These are phyloP conservation scores for Zosterops borbonicus DNA, from an alignment of 2,113 vertebrate genomes.

Conservation along the genomic window DNA sequence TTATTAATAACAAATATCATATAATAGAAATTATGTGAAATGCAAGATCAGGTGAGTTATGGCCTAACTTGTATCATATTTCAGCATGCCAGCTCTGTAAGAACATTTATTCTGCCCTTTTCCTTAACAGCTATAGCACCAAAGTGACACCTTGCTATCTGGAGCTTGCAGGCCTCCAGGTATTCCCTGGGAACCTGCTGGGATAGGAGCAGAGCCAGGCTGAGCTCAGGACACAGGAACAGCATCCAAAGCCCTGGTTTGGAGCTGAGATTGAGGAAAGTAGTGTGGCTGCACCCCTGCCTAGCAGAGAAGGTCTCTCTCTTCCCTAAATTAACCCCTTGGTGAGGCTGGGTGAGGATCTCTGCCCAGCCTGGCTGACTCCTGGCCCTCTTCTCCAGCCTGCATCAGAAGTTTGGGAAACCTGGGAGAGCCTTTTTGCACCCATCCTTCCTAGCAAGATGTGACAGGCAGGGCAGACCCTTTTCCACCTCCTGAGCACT, in stretches of 20 bases:
- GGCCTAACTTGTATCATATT: neutral
- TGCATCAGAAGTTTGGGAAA: neutral
- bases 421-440: neutral
- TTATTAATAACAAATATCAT: neutral
- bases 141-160: neutral
- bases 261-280: neutral
- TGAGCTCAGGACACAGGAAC: neutral
- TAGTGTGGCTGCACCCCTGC: neutral
- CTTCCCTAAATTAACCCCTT: neutral
- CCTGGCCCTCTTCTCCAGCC: neutral
- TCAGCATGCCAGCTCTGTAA: neutral
- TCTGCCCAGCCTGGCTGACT: accelerated
- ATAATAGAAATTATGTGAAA: neutral
- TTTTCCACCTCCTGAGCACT: neutral
- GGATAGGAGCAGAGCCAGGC: neutral
- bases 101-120: neutral
- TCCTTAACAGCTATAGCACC: neutral
- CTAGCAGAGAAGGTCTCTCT: neutral
- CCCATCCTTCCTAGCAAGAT: neutral
- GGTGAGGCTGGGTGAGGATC: neutral
- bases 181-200: neutral
- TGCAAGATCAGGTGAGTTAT: neutral
- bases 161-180: neutral
- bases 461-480: neutral
- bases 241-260: neutral